Evolutionary conservation across 2,888 invertebrate species (phyloP).

Genomic region (Malthinus seriepunctatus): DNA sequence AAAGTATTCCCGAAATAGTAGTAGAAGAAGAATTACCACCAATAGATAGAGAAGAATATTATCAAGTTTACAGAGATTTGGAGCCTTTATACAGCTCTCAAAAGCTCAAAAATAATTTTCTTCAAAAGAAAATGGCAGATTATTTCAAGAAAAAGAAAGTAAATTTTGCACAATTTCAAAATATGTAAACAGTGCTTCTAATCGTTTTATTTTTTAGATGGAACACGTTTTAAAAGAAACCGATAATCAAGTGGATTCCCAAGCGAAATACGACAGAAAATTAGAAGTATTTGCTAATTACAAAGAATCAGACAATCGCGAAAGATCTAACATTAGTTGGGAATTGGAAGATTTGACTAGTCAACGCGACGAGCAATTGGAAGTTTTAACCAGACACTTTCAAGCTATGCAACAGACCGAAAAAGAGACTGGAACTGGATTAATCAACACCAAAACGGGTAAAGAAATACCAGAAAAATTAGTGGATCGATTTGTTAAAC

Average conservation of each 20-base stretch:
- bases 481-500: conserved; percentile 41
- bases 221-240: conserved; percentile 45
- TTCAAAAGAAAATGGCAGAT: conserved; percentile 46
- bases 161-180: no score
- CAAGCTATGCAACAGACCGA: conserved; percentile 41
- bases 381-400: conserved; percentile 36
- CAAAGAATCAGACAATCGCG: conserved; percentile 25
- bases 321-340: conserved; percentile 33
- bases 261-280: conserved; percentile 41
- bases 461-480: conserved; percentile 46
- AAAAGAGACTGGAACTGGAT: conserved; percentile 45
- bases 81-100: conserved; percentile 21
- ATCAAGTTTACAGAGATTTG: conserved; percentile 23
- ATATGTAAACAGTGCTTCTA: no score
- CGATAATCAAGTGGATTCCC: conserved; percentile 38
- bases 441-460: conserved; percentile 49
- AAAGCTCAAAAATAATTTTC: conserved; percentile 40
- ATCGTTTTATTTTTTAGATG: no score
- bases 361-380: conserved; percentile 34
- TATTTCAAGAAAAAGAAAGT: conserved; percentile 46
- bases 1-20: background rate
- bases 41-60: conserved; percentile 28
- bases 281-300: conserved; percentile 40
- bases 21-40: background rate
- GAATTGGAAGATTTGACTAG: conserved; percentile 39